These are phyloP conservation scores for Paedocypris micromegethes DNA, from an alignment of 2,797 vertebrate genomes.

Conservation along the genomic window DNA sequence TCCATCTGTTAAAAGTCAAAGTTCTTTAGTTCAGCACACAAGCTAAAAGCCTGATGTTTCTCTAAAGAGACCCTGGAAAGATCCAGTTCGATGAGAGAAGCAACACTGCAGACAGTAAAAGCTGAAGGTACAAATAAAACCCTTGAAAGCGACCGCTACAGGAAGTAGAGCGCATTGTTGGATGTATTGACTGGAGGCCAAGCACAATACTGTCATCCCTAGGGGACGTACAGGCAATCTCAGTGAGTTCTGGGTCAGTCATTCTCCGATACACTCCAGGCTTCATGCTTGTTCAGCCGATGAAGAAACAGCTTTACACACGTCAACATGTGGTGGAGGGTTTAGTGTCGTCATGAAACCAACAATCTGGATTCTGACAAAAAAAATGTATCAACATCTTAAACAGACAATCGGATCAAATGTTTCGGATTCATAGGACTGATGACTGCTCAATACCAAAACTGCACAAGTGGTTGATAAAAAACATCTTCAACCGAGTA, in stretches of 20 bases:
- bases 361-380: too few species aligned
- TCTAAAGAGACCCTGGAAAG: slow-evolving; percentile 22
- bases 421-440: too few species aligned
- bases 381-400: too few species aligned
- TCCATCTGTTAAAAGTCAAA: slow-evolving; percentile 10
- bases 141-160: slow-evolving; percentile 11
- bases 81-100: slow-evolving; percentile 25
- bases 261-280: slow-evolving; percentile 20
- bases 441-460: too few species aligned
- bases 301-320: slow-evolving; percentile 4
- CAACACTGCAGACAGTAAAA: slow-evolving; percentile 21
- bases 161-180: slow-evolving; percentile 43
- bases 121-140: slow-evolving; percentile 19
- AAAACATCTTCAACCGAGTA: too few species aligned
- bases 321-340: slow-evolving; percentile 12
- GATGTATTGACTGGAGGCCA: slow-evolving; percentile 39
- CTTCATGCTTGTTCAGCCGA: slow-evolving; percentile 3
- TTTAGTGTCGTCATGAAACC: neutral
- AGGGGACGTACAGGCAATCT: slow-evolving; percentile 28
- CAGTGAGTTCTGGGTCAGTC: slow-evolving; percentile 17
- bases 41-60: slow-evolving; percentile 2
- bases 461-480: too few species aligned
- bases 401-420: too few species aligned
- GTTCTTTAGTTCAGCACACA: slow-evolving; percentile 24
- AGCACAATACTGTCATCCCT: slow-evolving; percentile 37